These are phyloP conservation scores for Mycetomoellerius zeteki DNA, from an alignment of 1,140 invertebrate species.

Conservation along the genomic window DNA sequence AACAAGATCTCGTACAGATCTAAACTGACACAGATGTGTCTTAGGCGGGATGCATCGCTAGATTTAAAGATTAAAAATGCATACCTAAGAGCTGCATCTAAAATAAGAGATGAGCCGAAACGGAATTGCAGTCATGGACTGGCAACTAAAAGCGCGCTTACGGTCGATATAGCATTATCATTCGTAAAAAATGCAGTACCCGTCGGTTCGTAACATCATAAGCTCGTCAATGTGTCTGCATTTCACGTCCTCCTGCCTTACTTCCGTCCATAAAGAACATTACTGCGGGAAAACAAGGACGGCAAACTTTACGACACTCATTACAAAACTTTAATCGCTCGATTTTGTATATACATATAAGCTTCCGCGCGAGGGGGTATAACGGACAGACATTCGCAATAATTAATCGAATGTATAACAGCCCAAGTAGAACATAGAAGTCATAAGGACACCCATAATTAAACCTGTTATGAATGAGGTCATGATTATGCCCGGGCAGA, in stretches of 20 bases:
- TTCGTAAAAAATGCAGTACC: conserved; percentile 71
- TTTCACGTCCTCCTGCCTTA: conserved; percentile 4
- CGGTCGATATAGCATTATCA: conserved; percentile 59
- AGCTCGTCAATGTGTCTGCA: neutral
- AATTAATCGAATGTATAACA: conserved; percentile 44
- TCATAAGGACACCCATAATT: too few relatives aligned
- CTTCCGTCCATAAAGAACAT: conserved; percentile 4
- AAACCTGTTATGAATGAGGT: too few relatives aligned
- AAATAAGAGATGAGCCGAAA: conserved; percentile 38
- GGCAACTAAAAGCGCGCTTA: neutral
- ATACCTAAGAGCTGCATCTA: neutral
- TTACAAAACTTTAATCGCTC: conserved; percentile 27
- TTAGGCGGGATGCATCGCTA: neutral
- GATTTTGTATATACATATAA: neutral
- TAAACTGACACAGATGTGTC: neutral
- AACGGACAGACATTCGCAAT: neutral
- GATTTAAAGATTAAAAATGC: conserved; percentile 12
- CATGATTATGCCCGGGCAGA: too few relatives aligned
- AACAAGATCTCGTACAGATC: neutral
- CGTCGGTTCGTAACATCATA: conserved; percentile 28
- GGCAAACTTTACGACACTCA: conserved; percentile 18
- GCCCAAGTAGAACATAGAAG: too few relatives aligned
- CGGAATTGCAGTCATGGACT: neutral
- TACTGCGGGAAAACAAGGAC: conserved; percentile 1
- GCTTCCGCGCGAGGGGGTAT: too few relatives aligned